Percentiles rank a stretch among this genome's conserved stretches.
Evolutionary conservation across 2,888 invertebrate genomes (phyloP).

Genomic region (Reticulitermes lucifugus): DNA sequence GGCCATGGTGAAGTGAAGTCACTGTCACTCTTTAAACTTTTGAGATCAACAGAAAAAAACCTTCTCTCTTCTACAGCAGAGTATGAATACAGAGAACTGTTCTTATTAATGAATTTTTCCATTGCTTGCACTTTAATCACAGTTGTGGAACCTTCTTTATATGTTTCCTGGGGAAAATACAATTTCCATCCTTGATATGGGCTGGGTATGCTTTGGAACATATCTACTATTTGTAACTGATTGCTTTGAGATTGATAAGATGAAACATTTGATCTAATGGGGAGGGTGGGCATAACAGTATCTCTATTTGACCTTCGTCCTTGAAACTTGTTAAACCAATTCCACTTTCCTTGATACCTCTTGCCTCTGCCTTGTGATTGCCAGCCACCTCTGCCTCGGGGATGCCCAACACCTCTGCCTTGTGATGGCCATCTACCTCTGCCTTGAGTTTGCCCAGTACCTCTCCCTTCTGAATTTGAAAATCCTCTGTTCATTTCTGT

Average conservation of each 20-base stretch:
- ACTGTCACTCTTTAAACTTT: conserved; percentile 68
- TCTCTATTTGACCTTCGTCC: background rate
- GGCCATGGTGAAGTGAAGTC: conserved; percentile 72
- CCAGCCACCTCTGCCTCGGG: background rate
- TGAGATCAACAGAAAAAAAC: conserved; percentile 71
- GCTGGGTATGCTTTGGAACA: conserved; percentile 42
- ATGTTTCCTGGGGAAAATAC: conserved; percentile 79
- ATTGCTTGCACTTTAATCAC: conserved; percentile 67
- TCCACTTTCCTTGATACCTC: background rate
- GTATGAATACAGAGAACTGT: conserved; percentile 66
- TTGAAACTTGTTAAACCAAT: background rate
- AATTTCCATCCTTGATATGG: conserved; percentile 80
- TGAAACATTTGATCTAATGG: background rate
- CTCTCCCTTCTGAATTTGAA: background rate
- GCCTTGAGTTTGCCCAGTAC: background rate
- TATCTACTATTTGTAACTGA: conserved; percentile 34
- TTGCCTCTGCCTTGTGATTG: conserved; percentile 11
- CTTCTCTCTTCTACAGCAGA: conserved; percentile 71
- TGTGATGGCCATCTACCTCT: background rate
- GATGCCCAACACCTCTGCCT: background rate
- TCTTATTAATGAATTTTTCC: conserved; percentile 68
- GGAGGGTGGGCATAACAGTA: background rate
- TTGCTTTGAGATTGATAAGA: background rate
- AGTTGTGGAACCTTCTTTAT: conserved; percentile 64
- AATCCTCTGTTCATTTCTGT: background rate